phyloP scores from a whole-genome alignment of 2,888 invertebrate genomes.

The Anoplius nigerrimus region DNA sequence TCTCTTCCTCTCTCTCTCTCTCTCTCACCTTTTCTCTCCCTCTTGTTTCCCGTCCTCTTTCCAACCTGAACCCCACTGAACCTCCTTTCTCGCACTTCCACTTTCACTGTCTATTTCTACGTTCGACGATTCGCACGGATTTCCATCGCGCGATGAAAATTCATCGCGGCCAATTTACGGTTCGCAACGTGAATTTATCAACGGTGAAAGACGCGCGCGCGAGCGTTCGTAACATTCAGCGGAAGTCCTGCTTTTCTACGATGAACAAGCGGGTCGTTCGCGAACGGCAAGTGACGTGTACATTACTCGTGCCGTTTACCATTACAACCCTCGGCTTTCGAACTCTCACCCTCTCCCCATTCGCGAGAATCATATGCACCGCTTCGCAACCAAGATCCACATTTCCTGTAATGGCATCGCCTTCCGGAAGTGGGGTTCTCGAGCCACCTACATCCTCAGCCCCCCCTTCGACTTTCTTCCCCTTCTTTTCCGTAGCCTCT shows the following conservation, averaged over 20 bases:
- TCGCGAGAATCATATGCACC: slow-evolving; percentile 63
- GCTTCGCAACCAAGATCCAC: slow-evolving; percentile 64
- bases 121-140: neutral
- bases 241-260: too few relatives aligned
- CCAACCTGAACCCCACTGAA: too few relatives aligned
- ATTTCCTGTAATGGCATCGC: slow-evolving; percentile 56
- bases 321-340: slow-evolving; percentile 12
- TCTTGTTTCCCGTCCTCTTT: neutral
- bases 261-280: too few relatives aligned
- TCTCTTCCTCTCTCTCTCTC: slow-evolving; percentile 2
- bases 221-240: too few relatives aligned
- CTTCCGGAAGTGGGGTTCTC: slow-evolving; percentile 48
- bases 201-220: too few relatives aligned
- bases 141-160: neutral
- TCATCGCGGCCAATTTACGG: too few relatives aligned
- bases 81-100: slow-evolving; percentile 4
- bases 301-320: neutral
- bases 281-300: too few relatives aligned
- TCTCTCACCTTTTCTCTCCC: neutral
- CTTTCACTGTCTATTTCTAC: neutral
- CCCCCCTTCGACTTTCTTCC: slow-evolving; percentile 3
- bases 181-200: too few relatives aligned
- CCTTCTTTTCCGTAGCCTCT: too few relatives aligned
- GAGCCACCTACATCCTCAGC: neutral
- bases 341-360: slow-evolving; percentile 34